Conservation (phyloP, 2,888 invertebrate species). For the Amorpha juglandis region DNA sequence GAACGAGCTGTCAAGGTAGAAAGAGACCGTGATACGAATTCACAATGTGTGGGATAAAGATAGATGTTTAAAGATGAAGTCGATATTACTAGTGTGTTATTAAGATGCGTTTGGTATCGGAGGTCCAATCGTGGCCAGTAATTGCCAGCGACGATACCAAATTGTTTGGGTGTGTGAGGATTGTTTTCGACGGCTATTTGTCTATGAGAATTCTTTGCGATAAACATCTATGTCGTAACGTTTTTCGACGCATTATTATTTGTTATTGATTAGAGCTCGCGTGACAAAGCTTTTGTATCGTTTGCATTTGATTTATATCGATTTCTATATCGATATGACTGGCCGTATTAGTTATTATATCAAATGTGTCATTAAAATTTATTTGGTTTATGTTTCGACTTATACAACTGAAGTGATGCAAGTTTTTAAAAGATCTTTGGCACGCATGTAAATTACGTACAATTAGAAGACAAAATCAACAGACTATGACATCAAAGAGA, state of each 20-base stretch:
- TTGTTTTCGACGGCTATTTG: slow-evolving; percentile 81
- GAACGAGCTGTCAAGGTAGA: slow-evolving; percentile 74
- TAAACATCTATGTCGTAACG: slow-evolving; percentile 70
- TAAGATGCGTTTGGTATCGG: slow-evolving; percentile 78
- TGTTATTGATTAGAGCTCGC: slow-evolving; percentile 20
- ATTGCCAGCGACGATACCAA: slow-evolving; percentile 77
- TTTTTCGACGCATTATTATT: slow-evolving; percentile 61
- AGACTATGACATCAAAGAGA: too few relatives aligned
- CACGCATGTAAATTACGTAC: too few relatives aligned
- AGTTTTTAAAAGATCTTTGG: not conserved
- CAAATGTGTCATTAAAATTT: slow-evolving; percentile 7
- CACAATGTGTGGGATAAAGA: slow-evolving; percentile 51
- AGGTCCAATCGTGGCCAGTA: slow-evolving; percentile 73
- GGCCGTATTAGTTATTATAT: not conserved
- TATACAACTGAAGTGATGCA: not conserved
- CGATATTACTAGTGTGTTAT: slow-evolving; percentile 74
- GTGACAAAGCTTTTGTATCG: slow-evolving; percentile 18
- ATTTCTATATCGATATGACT: slow-evolving; percentile 13
- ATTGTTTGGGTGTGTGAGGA: slow-evolving; percentile 81
- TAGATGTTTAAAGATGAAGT: slow-evolving; percentile 57
- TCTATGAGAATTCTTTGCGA: slow-evolving; percentile 72
- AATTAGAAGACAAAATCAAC: too few relatives aligned
- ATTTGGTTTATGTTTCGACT: not conserved
- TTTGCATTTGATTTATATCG: slow-evolving; percentile 18
- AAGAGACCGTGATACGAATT: slow-evolving; percentile 47